Base-by-base conservation (phyloP, 2,888 invertebrate species). In the Plutella xylostella region DNA sequence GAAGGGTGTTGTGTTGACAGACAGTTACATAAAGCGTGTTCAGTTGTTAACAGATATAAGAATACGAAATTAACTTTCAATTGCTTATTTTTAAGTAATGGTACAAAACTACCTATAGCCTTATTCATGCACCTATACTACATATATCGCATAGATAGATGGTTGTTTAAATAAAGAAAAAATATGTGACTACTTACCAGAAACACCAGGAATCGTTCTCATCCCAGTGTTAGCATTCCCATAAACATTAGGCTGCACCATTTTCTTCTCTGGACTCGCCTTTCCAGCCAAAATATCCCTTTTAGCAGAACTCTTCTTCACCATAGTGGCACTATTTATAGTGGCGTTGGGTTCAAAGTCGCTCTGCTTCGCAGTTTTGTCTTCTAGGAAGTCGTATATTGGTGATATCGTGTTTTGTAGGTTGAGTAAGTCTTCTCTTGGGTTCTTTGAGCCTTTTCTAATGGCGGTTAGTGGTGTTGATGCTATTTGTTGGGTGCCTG, bases 361-460 rank as follows among this genome's bases (percentile, higher is more conserved):
- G 0, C 68, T 71, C 30, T 59, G 52, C 31, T 71, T 69, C 64
- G 14, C 35, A 14, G 35, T 17, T 11, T 77, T 74, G 30, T 75
- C 77, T 43, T 70, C 67, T 0, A 12, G 67, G 42, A 65, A 62
- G 34, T 77, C 77, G 64, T 71, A 79, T 14, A 85, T 85, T 0
- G 85, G 85, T 0, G 85, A 85, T 59, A 84, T 74, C 0, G 77
- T 77, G 38, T 62, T 69, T 55, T 78, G 73, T 12, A 80, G 54
- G 47, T 72, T 65, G 28, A 79, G 51, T 0, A 79, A 51, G 9
- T 77, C 76, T 42, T 54, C 60, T 50, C 67, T 69, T 1, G 59
- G 48, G 6, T 64, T 61, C 44, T 62, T 72, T 1, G 59, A 48
- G 6, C 64, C 61, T 44, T 62, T 72, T 35, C 60, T 61, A 22